phyloP scores from a whole-genome alignment of 2,113 vertebrate genomes.

The Spizaetus ornatus region DNA sequence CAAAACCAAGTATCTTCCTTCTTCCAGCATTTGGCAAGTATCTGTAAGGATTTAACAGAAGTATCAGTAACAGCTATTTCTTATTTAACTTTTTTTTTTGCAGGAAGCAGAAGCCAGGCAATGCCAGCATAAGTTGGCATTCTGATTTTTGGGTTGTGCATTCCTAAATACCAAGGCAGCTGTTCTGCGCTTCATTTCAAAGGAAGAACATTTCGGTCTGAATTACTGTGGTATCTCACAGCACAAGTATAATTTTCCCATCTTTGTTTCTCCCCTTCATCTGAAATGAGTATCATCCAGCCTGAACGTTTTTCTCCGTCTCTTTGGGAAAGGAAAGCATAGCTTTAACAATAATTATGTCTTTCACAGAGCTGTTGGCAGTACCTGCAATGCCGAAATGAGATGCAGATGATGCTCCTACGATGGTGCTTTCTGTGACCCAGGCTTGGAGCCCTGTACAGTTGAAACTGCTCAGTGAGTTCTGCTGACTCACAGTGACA shows the following conservation, averaged over 20 bases:
- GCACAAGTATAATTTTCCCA: neutral
- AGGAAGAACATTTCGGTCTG: neutral
- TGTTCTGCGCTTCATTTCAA: neutral
- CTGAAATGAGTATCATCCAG: neutral
- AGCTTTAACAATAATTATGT: neutral
- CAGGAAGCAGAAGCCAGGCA: neutral
- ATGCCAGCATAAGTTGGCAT: neutral
- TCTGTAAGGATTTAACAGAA: neutral
- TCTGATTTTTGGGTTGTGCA: neutral
- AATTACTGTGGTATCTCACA: neutral
- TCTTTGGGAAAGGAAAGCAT: neutral
- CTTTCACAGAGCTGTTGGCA: neutral
- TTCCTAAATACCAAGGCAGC: neutral
- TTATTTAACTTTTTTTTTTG: neutral
- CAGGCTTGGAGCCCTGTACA: neutral
- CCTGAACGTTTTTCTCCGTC: neutral
- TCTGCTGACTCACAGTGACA: conserved; percentile 39
- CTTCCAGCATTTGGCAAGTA: neutral
- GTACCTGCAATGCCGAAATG: neutral
- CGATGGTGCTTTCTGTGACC: neutral
- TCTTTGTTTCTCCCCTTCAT: neutral
- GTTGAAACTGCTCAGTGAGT: neutral
- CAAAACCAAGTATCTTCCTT: neutral
- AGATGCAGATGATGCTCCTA: neutral
- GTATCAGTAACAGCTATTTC: neutral